Conservation (phyloP, 1,140 invertebrate species). For the Musca domestica region DNA sequence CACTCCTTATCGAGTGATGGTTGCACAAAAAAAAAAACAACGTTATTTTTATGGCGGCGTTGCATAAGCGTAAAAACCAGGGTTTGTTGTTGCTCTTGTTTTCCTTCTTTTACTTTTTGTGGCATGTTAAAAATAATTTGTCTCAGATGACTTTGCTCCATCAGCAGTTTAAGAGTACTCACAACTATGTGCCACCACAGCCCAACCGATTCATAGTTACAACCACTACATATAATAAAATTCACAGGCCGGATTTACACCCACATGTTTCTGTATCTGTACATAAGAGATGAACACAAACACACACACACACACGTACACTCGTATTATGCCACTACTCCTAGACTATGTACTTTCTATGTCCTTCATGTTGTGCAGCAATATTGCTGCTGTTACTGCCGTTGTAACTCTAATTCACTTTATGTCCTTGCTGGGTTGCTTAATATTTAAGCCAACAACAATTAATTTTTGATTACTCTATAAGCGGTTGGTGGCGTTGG, state of each 20-base stretch:
- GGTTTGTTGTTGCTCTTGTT: too few species aligned
- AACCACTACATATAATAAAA: neutral
- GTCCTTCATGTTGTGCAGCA: neutral
- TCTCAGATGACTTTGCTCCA: slow-evolving; percentile 18
- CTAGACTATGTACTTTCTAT: neutral
- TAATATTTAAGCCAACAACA: slow-evolving; percentile 18
- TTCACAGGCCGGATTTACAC: too few species aligned
- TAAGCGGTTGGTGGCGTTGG: neutral
- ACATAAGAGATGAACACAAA: neutral
- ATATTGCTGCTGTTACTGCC: neutral
- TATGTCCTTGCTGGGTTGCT: neutral
- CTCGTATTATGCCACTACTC: neutral
- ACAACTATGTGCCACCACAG: neutral
- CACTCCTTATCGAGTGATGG: neutral
- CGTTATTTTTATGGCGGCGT: neutral
- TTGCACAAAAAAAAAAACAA: neutral
- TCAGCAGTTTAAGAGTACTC: neutral
- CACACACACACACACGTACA: neutral
- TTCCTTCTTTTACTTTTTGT: neutral
- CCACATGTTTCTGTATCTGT: too few species aligned
- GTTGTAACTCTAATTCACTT: slow-evolving; percentile 18
- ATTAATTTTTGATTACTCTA: slow-evolving; percentile 20
- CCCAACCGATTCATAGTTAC: neutral
- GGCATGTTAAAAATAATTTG: slow-evolving; percentile 14
- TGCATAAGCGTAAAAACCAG: too few species aligned